Percentiles rank a stretch among this genome's conserved stretches.
phyloP scores from a whole-genome alignment of 2,113 vertebrate species.

The Mus spicilegus region DNA sequence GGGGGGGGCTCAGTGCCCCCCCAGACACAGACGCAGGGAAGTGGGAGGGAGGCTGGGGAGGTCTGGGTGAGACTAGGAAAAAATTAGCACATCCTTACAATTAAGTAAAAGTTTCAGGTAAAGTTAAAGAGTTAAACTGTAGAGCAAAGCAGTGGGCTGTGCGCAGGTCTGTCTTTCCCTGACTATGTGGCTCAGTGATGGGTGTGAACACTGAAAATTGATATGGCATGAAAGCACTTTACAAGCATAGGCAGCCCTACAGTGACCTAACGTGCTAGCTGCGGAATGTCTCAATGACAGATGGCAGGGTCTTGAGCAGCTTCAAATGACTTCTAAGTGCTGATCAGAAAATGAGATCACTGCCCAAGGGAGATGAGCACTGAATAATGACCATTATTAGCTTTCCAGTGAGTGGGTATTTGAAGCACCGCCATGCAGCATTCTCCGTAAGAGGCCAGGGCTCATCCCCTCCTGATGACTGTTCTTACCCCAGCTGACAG shows the following conservation, averaged over 20 bases:
- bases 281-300: constrained; percentile 59
- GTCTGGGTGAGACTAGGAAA: not conserved
- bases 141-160: not conserved
- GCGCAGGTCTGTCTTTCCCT: not conserved
- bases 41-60: not conserved
- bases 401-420: constrained; percentile 19
- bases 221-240: not conserved
- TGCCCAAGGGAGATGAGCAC: constrained; percentile 48
- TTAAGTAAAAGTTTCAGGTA: not conserved
- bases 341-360: constrained; percentile 59
- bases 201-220: not conserved
- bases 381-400: constrained; percentile 49
- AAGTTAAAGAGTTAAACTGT: not conserved
- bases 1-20: not conserved
- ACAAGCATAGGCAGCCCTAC: not conserved
- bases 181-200: not conserved
- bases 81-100: not conserved
- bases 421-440: constrained; percentile 33
- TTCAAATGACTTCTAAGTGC: constrained; percentile 51
- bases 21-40: not conserved
- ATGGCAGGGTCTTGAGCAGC: constrained; percentile 41
- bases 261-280: constrained; percentile 1
- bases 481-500: not conserved
- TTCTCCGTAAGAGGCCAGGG: constrained; percentile 5
- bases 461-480: not conserved